These are phyloP conservation scores for Gymnoscopelus microlampas DNA, from an alignment of 2,797 vertebrate species.

Conservation along the genomic window DNA sequence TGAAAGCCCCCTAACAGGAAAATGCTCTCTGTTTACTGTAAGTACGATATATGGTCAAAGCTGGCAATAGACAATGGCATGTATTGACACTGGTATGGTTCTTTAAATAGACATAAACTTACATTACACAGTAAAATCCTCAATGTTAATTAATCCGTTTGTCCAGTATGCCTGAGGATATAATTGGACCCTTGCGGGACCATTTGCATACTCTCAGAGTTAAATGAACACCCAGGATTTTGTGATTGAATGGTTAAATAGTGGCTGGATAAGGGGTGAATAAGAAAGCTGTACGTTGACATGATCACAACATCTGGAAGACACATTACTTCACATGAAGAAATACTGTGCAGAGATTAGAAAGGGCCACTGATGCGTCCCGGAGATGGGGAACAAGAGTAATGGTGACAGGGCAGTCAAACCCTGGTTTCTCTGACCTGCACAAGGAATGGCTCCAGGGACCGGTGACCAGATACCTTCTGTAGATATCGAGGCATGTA, in stretches of 20 bases:
- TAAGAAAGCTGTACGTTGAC: constrained; percentile 18
- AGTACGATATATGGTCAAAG: too few species aligned
- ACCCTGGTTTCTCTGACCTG: constrained; percentile 62
- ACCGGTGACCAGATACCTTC: constrained; percentile 56
- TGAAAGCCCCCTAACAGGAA: too few species aligned
- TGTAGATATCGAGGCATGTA: constrained; percentile 36
- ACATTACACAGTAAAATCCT: neutral
- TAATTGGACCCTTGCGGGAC: too few species aligned
- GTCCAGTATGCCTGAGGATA: too few species aligned
- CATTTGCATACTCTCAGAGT: too few species aligned
- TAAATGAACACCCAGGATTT: too few species aligned
- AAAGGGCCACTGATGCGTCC: constrained; percentile 58
- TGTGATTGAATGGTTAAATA: too few species aligned
- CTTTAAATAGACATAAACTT: neutral
- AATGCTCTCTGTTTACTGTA: too few species aligned
- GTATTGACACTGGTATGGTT: too few species aligned
- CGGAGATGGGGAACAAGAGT: constrained; percentile 53
- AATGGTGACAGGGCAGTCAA: constrained; percentile 62
- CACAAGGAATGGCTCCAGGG: constrained; percentile 62
- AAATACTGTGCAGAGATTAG: constrained; percentile 42
- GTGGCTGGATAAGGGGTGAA: neutral
- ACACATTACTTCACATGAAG: constrained; percentile 52
- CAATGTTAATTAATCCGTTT: too few species aligned
- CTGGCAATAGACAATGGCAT: too few species aligned
- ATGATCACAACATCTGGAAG: constrained; percentile 73